Percentiles rank a stretch among this genome's conserved stretches.
Evolutionary conservation across 2,888 invertebrate species (phyloP).

Genomic region (Hyposoter dolosus): DNA sequence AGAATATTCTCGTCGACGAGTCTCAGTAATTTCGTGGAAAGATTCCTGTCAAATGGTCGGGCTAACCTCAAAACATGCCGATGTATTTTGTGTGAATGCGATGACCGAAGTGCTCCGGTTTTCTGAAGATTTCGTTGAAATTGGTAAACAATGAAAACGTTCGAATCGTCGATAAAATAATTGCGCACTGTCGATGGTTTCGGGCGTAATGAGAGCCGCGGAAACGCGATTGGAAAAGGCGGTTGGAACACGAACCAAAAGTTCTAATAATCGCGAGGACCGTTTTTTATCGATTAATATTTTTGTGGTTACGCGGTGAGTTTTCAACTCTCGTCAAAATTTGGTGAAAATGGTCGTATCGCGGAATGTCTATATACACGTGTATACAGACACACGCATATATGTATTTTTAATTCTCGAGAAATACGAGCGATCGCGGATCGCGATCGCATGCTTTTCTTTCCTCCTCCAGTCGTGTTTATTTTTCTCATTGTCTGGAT

Average conservation of each 20-base stretch:
- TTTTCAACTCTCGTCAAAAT: conserved; percentile 48
- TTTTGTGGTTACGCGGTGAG: conserved; percentile 16
- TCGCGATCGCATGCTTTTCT: conserved; percentile 28
- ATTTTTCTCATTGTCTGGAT: not conserved
- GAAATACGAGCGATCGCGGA: conserved; percentile 30
- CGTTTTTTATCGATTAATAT: conserved; percentile 56
- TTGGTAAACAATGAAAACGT: not conserved
- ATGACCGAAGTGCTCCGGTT: not conserved
- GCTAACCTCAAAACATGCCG: not conserved
- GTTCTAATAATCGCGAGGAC: conserved; percentile 9
- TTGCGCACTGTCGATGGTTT: not conserved
- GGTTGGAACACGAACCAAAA: conserved; percentile 38
- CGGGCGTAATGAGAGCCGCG: not conserved
- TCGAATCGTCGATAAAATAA: not conserved
- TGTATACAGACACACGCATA: not conserved
- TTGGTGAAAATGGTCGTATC: conserved; percentile 28
- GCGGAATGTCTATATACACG: not conserved
- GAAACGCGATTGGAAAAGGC: conserved; percentile 13
- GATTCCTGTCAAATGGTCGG: not conserved
- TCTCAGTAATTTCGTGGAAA: not conserved
- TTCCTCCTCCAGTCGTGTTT: not conserved
- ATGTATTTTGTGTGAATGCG: not conserved
- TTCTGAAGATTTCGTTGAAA: not conserved
- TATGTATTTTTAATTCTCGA: conserved; percentile 1
- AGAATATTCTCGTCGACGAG: not conserved